Evolutionary conservation across 2,113 vertebrate genomes (phyloP).

Genomic region (Macrotis lagotis): DNA sequence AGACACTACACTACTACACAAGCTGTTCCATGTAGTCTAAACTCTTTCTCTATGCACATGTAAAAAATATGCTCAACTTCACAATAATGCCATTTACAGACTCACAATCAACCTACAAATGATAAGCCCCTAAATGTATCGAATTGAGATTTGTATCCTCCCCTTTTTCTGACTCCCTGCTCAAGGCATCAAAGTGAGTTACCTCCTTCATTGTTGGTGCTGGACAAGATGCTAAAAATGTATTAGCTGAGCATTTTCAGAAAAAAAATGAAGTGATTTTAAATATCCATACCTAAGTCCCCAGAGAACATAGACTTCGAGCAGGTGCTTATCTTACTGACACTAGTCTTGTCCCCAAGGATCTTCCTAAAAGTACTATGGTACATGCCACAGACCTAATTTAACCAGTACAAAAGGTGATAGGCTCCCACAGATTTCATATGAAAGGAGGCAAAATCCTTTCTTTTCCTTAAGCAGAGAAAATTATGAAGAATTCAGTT

Average conservation of each 20-base stretch:
- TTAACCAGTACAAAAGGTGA: slow-evolving; percentile 30
- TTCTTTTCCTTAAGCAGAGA: slow-evolving; percentile 29
- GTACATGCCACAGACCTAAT: neutral
- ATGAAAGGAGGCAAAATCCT: slow-evolving; percentile 6
- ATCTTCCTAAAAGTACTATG: slow-evolving; percentile 24
- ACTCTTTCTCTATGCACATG: slow-evolving; percentile 21
- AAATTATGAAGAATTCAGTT: slow-evolving; percentile 14
- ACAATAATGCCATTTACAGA: slow-evolving; percentile 30
- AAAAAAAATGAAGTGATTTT: neutral
- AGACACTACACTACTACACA: neutral
- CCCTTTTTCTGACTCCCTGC: neutral
- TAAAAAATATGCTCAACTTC: neutral
- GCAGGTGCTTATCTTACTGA: neutral
- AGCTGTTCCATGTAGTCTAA: neutral
- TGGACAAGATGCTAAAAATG: neutral
- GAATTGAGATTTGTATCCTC: neutral
- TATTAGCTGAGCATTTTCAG: neutral
- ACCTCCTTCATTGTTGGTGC: neutral
- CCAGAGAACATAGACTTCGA: neutral
- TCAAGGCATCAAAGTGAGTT: neutral
- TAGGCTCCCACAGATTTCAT: slow-evolving; percentile 20
- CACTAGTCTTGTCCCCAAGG: neutral
- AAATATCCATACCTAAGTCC: slow-evolving; percentile 4
- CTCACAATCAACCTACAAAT: neutral
- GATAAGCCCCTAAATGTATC: neutral